Conservation (phyloP, 2,797 vertebrate genomes). For the Gymnoscopelus braueri region DNA sequence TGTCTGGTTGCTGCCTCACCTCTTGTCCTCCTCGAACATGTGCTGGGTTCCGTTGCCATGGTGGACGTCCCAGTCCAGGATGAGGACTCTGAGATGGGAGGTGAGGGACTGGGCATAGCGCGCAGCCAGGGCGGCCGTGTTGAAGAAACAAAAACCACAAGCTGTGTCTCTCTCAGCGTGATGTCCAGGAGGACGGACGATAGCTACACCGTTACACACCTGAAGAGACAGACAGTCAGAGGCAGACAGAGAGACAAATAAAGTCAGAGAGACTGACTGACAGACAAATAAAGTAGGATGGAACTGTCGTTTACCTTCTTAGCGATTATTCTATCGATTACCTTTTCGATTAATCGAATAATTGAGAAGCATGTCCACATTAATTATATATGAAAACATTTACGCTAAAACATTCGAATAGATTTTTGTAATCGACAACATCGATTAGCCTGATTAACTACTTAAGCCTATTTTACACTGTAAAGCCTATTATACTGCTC, state of each 20-base stretch:
- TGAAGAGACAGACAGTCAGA: constrained; percentile 43
- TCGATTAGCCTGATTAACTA: too few species aligned
- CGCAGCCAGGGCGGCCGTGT: constrained; percentile 86
- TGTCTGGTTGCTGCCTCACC: constrained; percentile 66
- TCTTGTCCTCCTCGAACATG: constrained; percentile 89
- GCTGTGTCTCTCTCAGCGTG: constrained; percentile 85
- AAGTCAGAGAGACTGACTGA: too few species aligned
- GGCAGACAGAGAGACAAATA: background rate
- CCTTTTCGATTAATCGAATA: too few species aligned
- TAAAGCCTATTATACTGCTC: too few species aligned
- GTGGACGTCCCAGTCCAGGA: constrained; percentile 93
- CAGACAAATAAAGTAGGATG: too few species aligned
- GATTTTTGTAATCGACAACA: too few species aligned
- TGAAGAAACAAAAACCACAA: constrained; percentile 93
- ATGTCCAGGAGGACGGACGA: constrained; percentile 91
- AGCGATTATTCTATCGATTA: too few species aligned
- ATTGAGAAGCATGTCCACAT: too few species aligned
- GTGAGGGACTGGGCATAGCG: constrained; percentile 83
- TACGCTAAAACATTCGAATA: too few species aligned
- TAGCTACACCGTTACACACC: constrained; percentile 86
- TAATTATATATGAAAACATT: too few species aligned
- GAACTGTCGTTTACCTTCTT: too few species aligned
- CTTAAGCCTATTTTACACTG: too few species aligned
- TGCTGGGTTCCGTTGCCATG: constrained; percentile 94
- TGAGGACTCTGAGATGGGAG: constrained; percentile 81